phyloP scores from a whole-genome alignment of 2,797 vertebrate genomes.

The Thripadectes ignobilis region DNA sequence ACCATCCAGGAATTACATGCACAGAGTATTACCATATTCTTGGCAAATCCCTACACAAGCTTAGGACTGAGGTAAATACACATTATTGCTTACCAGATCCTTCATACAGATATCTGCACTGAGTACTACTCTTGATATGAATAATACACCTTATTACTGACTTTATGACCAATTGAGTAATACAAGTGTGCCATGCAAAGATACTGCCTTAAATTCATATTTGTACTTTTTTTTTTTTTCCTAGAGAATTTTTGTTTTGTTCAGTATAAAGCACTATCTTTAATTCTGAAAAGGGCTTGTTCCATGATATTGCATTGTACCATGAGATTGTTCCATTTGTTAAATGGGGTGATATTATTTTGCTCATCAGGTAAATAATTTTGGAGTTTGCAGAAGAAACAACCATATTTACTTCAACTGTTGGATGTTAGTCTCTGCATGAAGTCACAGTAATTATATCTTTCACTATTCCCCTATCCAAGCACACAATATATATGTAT shows the following conservation, averaged over 20 bases:
- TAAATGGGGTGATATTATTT: constrained; percentile 2
- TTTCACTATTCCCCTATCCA: background rate
- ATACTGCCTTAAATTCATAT: background rate
- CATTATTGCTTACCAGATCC: background rate
- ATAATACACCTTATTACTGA: background rate
- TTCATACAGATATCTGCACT: background rate
- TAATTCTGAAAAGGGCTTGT: background rate
- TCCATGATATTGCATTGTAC: background rate
- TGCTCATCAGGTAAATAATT: background rate
- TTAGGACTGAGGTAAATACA: background rate
- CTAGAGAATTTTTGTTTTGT: background rate
- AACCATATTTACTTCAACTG: background rate
- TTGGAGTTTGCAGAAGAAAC: background rate
- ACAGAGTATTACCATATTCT: background rate
- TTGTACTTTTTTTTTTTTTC: background rate
- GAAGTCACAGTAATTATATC: constrained; percentile 29
- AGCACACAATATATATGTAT: constrained; percentile 7
- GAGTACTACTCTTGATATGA: background rate
- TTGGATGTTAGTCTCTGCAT: background rate
- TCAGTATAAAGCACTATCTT: background rate
- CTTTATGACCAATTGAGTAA: background rate
- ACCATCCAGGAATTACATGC: background rate
- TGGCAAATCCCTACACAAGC: background rate
- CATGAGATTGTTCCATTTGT: background rate
- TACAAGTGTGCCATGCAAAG: background rate